Evolutionary conservation across 2,113 vertebrate species (phyloP), one percentile per base, ranked within the genome.

Genomic region (Periophthalmodon schlosseri): DNA sequence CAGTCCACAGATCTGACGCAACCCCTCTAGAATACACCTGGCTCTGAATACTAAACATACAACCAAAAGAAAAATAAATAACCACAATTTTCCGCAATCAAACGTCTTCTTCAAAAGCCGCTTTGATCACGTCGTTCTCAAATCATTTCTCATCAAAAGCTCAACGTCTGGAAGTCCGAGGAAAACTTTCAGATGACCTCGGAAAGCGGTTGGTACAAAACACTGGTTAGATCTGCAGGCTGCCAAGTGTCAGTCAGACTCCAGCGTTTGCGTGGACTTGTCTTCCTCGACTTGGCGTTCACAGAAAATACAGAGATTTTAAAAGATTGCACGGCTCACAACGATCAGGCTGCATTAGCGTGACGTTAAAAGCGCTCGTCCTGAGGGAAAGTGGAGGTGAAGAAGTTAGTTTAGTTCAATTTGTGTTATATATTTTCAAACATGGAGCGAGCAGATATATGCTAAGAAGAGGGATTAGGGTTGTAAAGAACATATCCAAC

Each of bases 51-150:
- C 79, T 81, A 84, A 89, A 80, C 11, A 69, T 54, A 68, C n/a
- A 49, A 15, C 39, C 46, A 24, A 54, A 66, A 14, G 5, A 21
- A 63, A 52, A 12, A 66, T 64, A 68, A 20, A 70, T 0, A 52
- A 67, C 73, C 73, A 76, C 74, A 63, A 66, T 44, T 44, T 34
- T 33, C 76, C 39, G 69, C 57, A 84, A 82, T 85, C 79, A 80
- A 23, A 82, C 21, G 21, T 79, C 65, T 72, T 77, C 81, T 84
- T 92, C 86, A 91, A 89, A 89, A 75, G 65, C 18, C 33, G 69
- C 83, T 89, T 88, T 91, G 86, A 90, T 91, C 83, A 79, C 73
- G 58, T 77, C 80, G 82, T 82, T 78, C 52, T 24, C 76, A 84
- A 82, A 74, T 77, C 57, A 77, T 84, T 47, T 71, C 39, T 66